Percentiles rank a stretch among this genome's conserved stretches.
Conservation (phyloP, 1,140 invertebrate species). For the Dendroctonus ponderosae region DNA sequence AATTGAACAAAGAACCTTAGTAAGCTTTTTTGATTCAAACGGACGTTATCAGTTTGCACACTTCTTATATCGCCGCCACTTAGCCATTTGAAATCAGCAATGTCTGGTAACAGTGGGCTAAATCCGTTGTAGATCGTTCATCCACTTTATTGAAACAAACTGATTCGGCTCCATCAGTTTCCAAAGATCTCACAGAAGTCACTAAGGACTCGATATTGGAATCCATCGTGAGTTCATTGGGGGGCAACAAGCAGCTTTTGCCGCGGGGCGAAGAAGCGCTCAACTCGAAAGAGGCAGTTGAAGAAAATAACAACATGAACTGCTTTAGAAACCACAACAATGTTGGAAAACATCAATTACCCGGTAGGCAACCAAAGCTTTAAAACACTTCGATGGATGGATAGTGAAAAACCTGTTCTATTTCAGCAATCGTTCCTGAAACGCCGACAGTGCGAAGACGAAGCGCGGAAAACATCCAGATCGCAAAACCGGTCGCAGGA, state of each 20-base stretch:
- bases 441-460: slow-evolving; percentile 11
- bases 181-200: slow-evolving; percentile 6
- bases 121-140: slow-evolving; percentile 17
- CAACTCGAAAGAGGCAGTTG: slow-evolving; percentile 5
- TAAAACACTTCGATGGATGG: not conserved
- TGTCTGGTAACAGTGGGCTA: not conserved
- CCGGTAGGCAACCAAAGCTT: slow-evolving; percentile 3
- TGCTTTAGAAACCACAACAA: slow-evolving; percentile 13
- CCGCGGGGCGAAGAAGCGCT: not conserved
- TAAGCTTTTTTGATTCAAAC: too few species aligned
- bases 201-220: slow-evolving; percentile 18
- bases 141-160: slow-evolving; percentile 24
- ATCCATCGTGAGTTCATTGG: slow-evolving; percentile 11
- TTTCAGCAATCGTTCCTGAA: slow-evolving; percentile 27
- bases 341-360: slow-evolving; percentile 25
- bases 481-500: not conserved
- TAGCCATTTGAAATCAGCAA: too few species aligned
- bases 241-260: not conserved
- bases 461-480: slow-evolving; percentile 6
- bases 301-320: slow-evolving; percentile 19
- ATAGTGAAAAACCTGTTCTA: not conserved
- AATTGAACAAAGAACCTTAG: too few species aligned
- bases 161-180: not conserved
- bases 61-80: too few species aligned
- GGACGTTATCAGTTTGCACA: too few species aligned